A percentile compares a stretch with the other conserved stretches of the same genome.
Evolutionary conservation across 2,113 vertebrate species (phyloP).

Genomic region (Malurus elegans): DNA sequence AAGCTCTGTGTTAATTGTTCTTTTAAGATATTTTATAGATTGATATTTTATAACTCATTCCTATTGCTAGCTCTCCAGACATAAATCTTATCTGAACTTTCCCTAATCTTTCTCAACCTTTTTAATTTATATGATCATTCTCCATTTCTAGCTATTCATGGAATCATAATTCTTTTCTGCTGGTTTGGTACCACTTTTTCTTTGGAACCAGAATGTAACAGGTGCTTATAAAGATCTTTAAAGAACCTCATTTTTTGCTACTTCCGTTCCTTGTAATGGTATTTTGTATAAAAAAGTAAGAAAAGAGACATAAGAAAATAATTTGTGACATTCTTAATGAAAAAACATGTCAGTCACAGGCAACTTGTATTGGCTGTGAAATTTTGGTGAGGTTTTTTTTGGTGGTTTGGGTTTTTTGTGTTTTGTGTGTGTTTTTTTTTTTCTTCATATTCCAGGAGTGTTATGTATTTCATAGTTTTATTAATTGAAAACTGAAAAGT

Average conservation of each 20-base stretch:
- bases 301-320: not conserved
- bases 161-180: not conserved
- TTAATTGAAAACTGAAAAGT: not conserved
- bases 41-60: constrained; percentile 18
- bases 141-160: constrained; percentile 5
- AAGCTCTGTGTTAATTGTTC: not conserved
- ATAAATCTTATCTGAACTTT: constrained; percentile 5
- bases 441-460: not conserved
- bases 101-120: not conserved
- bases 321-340: not conserved
- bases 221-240: not conserved
- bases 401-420: not conserved
- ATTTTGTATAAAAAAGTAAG: not conserved
- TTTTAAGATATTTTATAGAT: not conserved
- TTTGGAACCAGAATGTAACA: not conserved
- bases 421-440: not conserved
- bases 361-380: not conserved
- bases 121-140: constrained; percentile 17
- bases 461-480: not conserved
- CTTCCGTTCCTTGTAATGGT: not conserved
- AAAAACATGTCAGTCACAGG: not conserved
- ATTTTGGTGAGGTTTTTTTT: fast-evolving
- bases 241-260: not conserved
- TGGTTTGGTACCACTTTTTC: not conserved
- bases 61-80: not conserved